Evolutionary conservation across 2,888 invertebrate species (phyloP), one percentile per base, ranked within the genome.

Genomic region (Agrotis puta): DNA sequence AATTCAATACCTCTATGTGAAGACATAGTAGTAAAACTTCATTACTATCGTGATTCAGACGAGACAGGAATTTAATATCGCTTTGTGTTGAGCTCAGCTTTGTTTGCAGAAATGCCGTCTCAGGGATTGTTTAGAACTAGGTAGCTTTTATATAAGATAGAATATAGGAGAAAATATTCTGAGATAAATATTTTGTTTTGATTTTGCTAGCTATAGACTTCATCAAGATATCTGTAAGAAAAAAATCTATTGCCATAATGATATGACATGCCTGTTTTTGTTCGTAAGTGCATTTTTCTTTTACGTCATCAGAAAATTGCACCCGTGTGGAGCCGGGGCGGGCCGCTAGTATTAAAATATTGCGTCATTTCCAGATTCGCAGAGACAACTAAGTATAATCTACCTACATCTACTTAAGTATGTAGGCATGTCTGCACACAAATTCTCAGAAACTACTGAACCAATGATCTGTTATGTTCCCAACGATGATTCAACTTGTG

Each of bases 51-150:
- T 93, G 92, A 93, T 93, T 93, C 92, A 67, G 57, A 69, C 66
- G 80, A 83, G 86, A 64, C 68, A 85, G 89, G 94, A 94, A 94
- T 94, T 94, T 94, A 93, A 94, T 94, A 94, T 91, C 82, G 83
- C 63, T 81, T 85, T 86, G 85, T 77, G 84, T 74, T 27, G 39
- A 50, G 22, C 54, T 47, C 53, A 59, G 70, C 83, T 81, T 87
- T 87, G 84, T 85, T 74, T 67, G 65, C 70, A 70, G 64, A 65
- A 76, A 74, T 61, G 73, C 84, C 79, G 64, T 83, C 27, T 50
- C 20, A 53, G 3, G 27, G 51, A 62, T 70, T 75, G 22, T 64
- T 54, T 9, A 27, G 56, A 56, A 51, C 16, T 45, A 61, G 14
- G 11, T 59, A 20, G 18, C 9, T 39, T 39, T 39, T 39, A 9